phyloP scores from a whole-genome alignment of 2,113 vertebrate species.

The Lagopus muta region DNA sequence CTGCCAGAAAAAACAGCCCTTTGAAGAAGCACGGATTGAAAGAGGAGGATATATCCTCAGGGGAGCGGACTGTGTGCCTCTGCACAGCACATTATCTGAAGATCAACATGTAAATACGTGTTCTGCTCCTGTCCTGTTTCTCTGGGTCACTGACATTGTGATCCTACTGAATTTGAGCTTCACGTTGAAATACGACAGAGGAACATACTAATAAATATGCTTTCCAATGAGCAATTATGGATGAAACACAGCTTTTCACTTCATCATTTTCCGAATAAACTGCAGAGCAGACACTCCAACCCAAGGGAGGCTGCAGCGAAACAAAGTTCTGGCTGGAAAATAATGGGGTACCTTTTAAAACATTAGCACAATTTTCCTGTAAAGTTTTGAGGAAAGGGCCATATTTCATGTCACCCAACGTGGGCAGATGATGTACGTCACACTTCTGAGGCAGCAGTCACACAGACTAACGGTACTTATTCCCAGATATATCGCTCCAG shows the following conservation, averaged over 20 bases:
- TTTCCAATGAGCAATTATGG: not conserved
- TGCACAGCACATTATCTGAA: not conserved
- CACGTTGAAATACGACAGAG: not conserved
- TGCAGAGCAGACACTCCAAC: not conserved
- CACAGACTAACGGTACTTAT: not conserved
- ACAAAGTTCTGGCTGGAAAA: not conserved
- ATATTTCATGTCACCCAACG: fast-evolving
- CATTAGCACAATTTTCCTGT: not conserved
- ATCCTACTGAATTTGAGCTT: not conserved
- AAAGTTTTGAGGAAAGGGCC: not conserved
- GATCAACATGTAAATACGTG: slow-evolving; percentile 41
- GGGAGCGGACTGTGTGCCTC: not conserved
- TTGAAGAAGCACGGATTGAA: slow-evolving; percentile 17
- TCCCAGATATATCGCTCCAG: not conserved
- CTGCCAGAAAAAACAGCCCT: slow-evolving; percentile 43
- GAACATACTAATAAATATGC: not conserved
- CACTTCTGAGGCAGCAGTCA: not conserved
- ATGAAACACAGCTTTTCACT: not conserved
- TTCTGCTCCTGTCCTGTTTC: not conserved
- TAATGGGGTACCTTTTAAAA: not conserved
- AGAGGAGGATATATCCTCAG: slow-evolving; percentile 24
- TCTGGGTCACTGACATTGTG: not conserved
- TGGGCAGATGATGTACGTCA: fast-evolving
- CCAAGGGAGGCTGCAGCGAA: not conserved
- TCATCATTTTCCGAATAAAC: not conserved